Evolutionary conservation across 2,888 invertebrate genomes (phyloP), one percentile per base, ranked within the genome.

Genomic region (Gisinianus flammeolus): DNA sequence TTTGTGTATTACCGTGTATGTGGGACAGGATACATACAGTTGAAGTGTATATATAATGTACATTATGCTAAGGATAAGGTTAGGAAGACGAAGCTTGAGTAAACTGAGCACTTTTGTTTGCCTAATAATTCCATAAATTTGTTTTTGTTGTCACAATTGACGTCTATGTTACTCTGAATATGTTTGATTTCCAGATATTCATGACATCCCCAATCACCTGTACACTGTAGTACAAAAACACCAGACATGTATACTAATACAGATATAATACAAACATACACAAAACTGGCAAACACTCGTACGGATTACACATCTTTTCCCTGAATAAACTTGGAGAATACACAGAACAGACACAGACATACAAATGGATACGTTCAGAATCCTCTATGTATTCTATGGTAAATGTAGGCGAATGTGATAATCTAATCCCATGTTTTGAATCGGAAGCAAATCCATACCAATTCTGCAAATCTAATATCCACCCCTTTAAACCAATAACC

Each of bases 51-150:
- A n/a, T n/a, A n/a, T n/a, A n/a, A n/a, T n/a, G n/a, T n/a, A n/a
- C n/a, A n/a, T n/a, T n/a, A n/a, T 44, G 16, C 16, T 8, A 16
- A 12, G 52, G 16, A 12, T 10, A 44, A 44, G 52, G 16, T 8
- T 44, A 44, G 24, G 62, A 62, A 22, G 28, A 52, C 44, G 44
- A 44, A 52, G 54, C 44, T 56, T n/a, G 56, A n/a, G n/a, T n/a
- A n/a, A n/a, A n/a, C n/a, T n/a, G n/a, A n/a, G n/a, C n/a, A n/a
- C 22, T 28, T 4, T 62, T 62, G 62, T 62, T 62, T 62, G 26
- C 62, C 62, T 62, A 62, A 62, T 62, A 62, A 62, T 62, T 62
- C 62, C 24, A 62, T 62, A 62, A 62, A 62, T 62, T 62, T 62
- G 62, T 62, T 62, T 62, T 62, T 62, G 62, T 62, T 26, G 62